phyloP scores from a whole-genome alignment of 1,140 invertebrate genomes.

The Yoshiicerus persimilis region DNA sequence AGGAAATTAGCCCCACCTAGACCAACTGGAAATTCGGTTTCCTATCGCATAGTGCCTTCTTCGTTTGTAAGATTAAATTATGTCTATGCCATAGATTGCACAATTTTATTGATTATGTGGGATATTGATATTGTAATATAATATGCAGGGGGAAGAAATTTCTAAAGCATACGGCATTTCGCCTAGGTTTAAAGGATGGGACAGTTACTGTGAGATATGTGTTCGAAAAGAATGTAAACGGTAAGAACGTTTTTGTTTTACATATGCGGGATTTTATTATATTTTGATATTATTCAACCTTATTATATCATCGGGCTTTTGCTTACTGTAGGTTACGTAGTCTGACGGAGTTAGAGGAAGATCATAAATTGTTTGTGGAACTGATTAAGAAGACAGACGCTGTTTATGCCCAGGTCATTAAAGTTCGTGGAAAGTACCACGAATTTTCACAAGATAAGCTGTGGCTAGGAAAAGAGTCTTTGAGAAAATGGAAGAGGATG shows the following conservation, averaged over 20 bases:
- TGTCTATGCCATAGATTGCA: too few species aligned
- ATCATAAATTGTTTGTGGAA: conserved; percentile 52
- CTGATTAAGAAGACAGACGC: conserved; percentile 51
- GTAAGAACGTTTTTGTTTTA: background rate
- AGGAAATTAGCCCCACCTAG: conserved; percentile 54
- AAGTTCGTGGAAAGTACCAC: background rate
- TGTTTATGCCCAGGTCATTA: conserved; percentile 23
- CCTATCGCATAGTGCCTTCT: conserved; percentile 28
- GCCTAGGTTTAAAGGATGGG: conserved; percentile 54
- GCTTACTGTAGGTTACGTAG: conserved; percentile 49
- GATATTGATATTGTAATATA: background rate
- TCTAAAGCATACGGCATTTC: conserved; percentile 57
- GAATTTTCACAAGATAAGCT: conserved; percentile 30
- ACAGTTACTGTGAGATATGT: conserved; percentile 57
- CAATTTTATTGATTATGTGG: too few species aligned
- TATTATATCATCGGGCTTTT: background rate
- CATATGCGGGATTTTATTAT: background rate
- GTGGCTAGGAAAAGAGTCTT: conserved; percentile 35
- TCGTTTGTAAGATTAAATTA: background rate
- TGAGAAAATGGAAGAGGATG: conserved; percentile 38
- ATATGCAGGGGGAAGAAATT: conserved; percentile 53
- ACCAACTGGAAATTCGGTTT: background rate
- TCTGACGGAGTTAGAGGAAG: conserved; percentile 32
- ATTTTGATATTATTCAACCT: background rate
- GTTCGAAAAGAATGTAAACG: conserved; percentile 57